Conservation (phyloP, 2,888 invertebrate species). For the Lasioglossum calceatum region DNA sequence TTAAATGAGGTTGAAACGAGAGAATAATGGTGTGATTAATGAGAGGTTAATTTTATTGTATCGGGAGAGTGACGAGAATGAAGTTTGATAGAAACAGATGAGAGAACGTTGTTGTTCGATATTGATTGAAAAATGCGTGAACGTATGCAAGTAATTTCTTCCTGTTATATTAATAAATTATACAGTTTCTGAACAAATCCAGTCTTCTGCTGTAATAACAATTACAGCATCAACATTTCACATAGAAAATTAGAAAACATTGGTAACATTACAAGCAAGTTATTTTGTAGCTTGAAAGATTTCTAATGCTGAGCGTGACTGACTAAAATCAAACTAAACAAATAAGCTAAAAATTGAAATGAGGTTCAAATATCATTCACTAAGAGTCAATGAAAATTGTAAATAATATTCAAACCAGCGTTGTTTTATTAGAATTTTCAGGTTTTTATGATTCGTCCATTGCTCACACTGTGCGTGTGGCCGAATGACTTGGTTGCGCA, state of each 20-base stretch:
- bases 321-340: background rate
- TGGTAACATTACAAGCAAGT: background rate
- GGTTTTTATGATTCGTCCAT: background rate
- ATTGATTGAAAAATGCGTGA: background rate
- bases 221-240: background rate
- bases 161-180: background rate
- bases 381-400: background rate
- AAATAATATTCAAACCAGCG: background rate
- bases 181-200: background rate
- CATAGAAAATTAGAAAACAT: background rate
- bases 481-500: background rate
- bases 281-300: background rate
- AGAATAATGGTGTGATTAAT: background rate
- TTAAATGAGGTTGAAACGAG: background rate
- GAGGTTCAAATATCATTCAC: background rate
- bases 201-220: background rate
- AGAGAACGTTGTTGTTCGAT: background rate
- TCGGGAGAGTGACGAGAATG: background rate
- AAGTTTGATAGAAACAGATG: background rate
- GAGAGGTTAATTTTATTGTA: conserved; percentile 2
- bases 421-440: background rate
- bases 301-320: background rate
- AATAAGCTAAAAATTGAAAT: background rate
- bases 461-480: background rate
- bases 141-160: background rate